Percentiles rank a stretch among this genome's conserved stretches.
phyloP scores from a whole-genome alignment of 2,113 vertebrate genomes.

The Chlamydotis undulata region DNA sequence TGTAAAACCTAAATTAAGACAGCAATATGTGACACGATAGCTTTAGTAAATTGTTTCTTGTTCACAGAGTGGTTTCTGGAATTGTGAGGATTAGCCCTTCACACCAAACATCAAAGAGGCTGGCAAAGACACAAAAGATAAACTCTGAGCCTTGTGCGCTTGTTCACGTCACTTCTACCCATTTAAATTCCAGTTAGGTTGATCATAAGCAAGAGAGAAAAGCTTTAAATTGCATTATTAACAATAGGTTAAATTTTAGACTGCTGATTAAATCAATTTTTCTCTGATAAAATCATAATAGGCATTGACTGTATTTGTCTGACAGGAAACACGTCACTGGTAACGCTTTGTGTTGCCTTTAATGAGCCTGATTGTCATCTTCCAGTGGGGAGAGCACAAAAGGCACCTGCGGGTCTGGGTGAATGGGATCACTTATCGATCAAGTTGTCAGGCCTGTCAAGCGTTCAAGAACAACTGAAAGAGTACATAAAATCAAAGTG shows the following conservation, averaged over 20 bases:
- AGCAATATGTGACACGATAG: neutral
- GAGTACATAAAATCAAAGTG: conserved; percentile 68
- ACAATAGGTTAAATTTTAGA: conserved; percentile 44
- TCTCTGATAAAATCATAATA: conserved; percentile 55
- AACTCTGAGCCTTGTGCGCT: conserved; percentile 44
- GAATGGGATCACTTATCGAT: conserved; percentile 66
- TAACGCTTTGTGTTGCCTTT: conserved; percentile 63
- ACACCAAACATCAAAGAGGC: conserved; percentile 16
- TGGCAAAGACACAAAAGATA: conserved; percentile 23
- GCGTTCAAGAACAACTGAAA: conserved; percentile 25
- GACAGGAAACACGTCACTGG: conserved; percentile 57
- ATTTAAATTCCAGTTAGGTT: conserved; percentile 65
- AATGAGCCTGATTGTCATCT: conserved; percentile 71
- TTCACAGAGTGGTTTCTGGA: conserved; percentile 27
- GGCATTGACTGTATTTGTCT: conserved; percentile 45
- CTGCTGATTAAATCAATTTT: conserved; percentile 63
- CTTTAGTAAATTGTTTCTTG: conserved; percentile 27
- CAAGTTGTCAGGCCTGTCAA: conserved; percentile 44
- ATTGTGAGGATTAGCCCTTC: neutral
- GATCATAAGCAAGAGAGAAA: conserved; percentile 28
- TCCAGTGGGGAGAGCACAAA: conserved; percentile 44
- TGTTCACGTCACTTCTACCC: conserved; percentile 28
- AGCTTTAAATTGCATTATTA: conserved; percentile 64
- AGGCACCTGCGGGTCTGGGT: conserved; percentile 44
- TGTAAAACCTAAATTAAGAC: neutral